A percentile compares a stretch with the other conserved stretches of the same genome.
Evolutionary conservation across 2,113 vertebrate genomes (phyloP).

Genomic region (Psilopogon haemacephalus): DNA sequence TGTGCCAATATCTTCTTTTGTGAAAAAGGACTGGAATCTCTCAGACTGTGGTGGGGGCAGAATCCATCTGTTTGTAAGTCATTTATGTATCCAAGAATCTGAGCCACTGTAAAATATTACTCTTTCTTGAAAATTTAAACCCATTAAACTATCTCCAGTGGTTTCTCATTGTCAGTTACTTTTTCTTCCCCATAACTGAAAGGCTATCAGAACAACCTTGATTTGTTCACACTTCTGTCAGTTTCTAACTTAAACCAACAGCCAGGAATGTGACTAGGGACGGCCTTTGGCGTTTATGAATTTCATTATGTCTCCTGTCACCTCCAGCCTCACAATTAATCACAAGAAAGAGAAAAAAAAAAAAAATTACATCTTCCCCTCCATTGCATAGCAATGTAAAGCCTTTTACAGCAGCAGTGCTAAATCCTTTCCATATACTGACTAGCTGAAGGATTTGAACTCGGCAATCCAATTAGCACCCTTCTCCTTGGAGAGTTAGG

Average conservation of each 20-base stretch:
- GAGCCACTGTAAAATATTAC: constrained; percentile 7
- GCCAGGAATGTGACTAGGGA: constrained; percentile 68
- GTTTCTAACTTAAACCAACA: constrained; percentile 64
- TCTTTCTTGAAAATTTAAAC: constrained; percentile 22
- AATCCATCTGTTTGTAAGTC: neutral
- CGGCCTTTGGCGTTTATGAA: constrained; percentile 67
- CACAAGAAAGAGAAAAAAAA: constrained; percentile 39
- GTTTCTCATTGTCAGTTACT: constrained; percentile 52
- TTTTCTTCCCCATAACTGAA: constrained; percentile 12
- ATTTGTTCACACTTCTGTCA: constrained; percentile 72
- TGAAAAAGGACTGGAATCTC: constrained; percentile 16
- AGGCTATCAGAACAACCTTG: constrained; percentile 42
- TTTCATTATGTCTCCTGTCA: constrained; percentile 69
- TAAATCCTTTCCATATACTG: constrained; percentile 52
- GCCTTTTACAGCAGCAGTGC: constrained; percentile 46
- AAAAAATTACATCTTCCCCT: neutral
- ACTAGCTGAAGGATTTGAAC: constrained; percentile 57
- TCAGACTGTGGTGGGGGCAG: neutral
- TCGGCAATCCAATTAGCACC: constrained; percentile 57
- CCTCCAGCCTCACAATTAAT: constrained; percentile 68
- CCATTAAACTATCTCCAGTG: constrained; percentile 36
- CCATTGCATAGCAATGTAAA: constrained; percentile 43
- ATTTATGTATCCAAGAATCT: constrained; percentile 5
- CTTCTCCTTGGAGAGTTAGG: constrained; percentile 50
- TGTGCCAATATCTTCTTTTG: neutral